phyloP scores from a whole-genome alignment of 2,888 invertebrate genomes.

The Chironomus riparius region DNA sequence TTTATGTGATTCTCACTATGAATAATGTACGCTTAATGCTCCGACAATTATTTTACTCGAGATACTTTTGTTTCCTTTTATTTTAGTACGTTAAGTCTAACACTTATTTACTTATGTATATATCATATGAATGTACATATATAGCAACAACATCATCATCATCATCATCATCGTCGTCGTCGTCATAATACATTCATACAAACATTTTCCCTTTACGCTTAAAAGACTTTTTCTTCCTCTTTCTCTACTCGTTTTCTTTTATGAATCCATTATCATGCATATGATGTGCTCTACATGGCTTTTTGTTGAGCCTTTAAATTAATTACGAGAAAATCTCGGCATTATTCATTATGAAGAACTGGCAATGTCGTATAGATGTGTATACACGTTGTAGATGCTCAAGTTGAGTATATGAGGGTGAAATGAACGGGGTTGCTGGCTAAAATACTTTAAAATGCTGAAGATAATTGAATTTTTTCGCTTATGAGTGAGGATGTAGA shows the following conservation, averaged over 20 bases:
- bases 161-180: background rate
- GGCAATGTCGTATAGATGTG: background rate
- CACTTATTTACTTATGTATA: background rate
- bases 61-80: background rate
- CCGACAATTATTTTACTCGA: background rate
- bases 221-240: background rate
- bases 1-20: too few species aligned
- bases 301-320: constrained; percentile 16
- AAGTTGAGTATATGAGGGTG: background rate
- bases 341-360: constrained; percentile 19
- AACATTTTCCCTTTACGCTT: background rate
- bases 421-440: too few species aligned
- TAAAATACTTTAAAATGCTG: too few species aligned
- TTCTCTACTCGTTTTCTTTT: background rate
- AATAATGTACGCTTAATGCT: background rate
- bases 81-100: background rate
- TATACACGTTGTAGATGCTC: background rate
- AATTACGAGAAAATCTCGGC: constrained; percentile 25
- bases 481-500: too few species aligned
- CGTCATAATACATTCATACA: background rate
- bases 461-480: too few species aligned
- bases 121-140: background rate
- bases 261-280: background rate
- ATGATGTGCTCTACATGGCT: constrained; percentile 3
- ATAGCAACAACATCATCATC: background rate